phyloP scores from a whole-genome alignment of 2,888 invertebrate species.

The Habroteleia sp. region DNA sequence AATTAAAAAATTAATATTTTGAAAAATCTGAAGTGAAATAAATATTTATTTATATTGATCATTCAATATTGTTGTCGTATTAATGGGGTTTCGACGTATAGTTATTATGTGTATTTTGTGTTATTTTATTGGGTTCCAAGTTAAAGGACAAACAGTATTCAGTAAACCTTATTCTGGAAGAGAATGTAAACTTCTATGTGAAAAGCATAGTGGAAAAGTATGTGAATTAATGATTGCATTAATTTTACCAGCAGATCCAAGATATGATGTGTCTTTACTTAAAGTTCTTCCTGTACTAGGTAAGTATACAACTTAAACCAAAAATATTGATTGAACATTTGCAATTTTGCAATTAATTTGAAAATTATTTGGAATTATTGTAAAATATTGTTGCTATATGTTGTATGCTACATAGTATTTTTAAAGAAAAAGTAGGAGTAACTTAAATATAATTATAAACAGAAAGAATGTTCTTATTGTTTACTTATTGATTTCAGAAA shows the following conservation, averaged over 20 bases:
- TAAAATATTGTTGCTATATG: too few species aligned
- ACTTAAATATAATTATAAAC: too few species aligned
- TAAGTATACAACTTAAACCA: constrained; percentile 63
- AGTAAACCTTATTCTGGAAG: constrained; percentile 73
- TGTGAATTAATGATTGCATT: constrained; percentile 86
- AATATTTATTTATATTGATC: too few species aligned
- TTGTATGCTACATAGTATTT: too few species aligned
- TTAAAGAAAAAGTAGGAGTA: too few species aligned
- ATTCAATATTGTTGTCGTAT: neutral
- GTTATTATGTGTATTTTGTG: constrained; percentile 13
- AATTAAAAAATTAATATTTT: neutral
- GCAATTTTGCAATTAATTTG: too few species aligned
- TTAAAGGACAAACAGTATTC: constrained; percentile 65
- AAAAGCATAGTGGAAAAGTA: constrained; percentile 73
- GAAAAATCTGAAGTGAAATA: too few species aligned
- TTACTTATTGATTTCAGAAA: too few species aligned
- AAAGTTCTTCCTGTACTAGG: constrained; percentile 85
- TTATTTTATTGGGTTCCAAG: constrained; percentile 19
- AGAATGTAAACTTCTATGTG: constrained; percentile 82
- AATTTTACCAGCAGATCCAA: constrained; percentile 84
- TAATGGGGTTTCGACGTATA: constrained; percentile 63
- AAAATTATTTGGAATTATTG: too few species aligned
- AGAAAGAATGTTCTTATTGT: too few species aligned
- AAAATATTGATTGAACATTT: too few species aligned
- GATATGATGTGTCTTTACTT: constrained; percentile 84